Evolutionary conservation across 2,113 vertebrate species (phyloP).

Genomic region (Hippotragus niger): DNA sequence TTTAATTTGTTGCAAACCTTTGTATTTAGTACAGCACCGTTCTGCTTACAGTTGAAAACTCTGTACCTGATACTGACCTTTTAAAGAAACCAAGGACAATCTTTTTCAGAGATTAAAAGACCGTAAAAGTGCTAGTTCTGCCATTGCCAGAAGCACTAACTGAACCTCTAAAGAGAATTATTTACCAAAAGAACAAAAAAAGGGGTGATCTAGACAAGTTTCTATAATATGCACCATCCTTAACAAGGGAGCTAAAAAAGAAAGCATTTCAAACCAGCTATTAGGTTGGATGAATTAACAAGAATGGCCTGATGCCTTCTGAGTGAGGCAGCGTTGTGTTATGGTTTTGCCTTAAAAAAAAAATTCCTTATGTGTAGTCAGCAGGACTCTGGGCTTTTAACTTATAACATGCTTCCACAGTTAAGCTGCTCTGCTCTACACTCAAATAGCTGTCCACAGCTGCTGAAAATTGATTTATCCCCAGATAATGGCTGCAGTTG

Average conservation of each 20-base stretch:
- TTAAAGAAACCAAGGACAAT: slow-evolving; percentile 67
- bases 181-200: slow-evolving; percentile 61
- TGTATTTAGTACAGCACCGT: background rate
- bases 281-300: slow-evolving; percentile 35
- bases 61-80: slow-evolving; percentile 61
- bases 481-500: slow-evolving; percentile 24
- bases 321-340: slow-evolving; percentile 15
- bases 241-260: slow-evolving; percentile 35
- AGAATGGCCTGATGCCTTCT: background rate
- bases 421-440: slow-evolving; percentile 50
- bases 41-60: slow-evolving; percentile 35
- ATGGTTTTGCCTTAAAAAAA: slow-evolving; percentile 42
- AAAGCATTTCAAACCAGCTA: slow-evolving; percentile 32
- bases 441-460: slow-evolving; percentile 64
- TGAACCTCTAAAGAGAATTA: slow-evolving; percentile 65
- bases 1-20: background rate
- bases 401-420: slow-evolving; percentile 40
- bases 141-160: slow-evolving; percentile 64
- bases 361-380: slow-evolving; percentile 52
- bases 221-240: slow-evolving; percentile 23
- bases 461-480: slow-evolving; percentile 70
- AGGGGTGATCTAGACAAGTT: background rate
- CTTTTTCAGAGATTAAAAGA: slow-evolving; percentile 72
- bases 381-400: slow-evolving; percentile 46
- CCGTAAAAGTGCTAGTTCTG: slow-evolving; percentile 67